Conservation (phyloP, 1,140 invertebrate species). For the Drosophila pseudoananassae region DNA sequence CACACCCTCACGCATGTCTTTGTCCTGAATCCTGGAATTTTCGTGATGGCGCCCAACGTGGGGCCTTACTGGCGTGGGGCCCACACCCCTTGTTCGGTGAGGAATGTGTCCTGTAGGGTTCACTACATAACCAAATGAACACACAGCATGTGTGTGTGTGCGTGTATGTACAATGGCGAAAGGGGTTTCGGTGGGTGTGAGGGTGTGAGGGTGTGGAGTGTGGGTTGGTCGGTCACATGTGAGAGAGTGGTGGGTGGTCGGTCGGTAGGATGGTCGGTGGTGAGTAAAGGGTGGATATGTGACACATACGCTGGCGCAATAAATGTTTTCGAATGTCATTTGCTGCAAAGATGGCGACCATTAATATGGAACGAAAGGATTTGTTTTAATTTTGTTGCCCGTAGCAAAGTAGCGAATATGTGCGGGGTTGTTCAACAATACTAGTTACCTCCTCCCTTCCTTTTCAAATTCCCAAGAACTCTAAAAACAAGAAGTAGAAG, state of each 20-base stretch:
- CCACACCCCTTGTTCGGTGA: conserved; percentile 56
- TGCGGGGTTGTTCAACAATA: conserved; percentile 36
- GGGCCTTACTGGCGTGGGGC: conserved; percentile 35
- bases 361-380: conserved; percentile 82
- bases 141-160: conserved; percentile 18
- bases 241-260: conserved; percentile 7
- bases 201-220: conserved; percentile 14
- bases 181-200: conserved; percentile 17
- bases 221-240: conserved; percentile 51
- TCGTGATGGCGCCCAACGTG: conserved; percentile 21
- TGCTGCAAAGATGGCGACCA: conserved; percentile 80
- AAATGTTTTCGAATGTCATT: conserved; percentile 83
- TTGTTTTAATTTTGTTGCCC: conserved; percentile 80
- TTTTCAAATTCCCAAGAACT: not conserved
- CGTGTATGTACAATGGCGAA: conserved; percentile 29
- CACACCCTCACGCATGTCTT: conserved; percentile 32
- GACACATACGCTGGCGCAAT: conserved; percentile 55
- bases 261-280: conserved; percentile 1
- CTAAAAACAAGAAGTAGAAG: conserved; percentile 6
- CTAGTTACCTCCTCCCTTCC: conserved; percentile 11
- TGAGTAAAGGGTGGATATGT: conserved; percentile 11
- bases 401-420: conserved; percentile 22
- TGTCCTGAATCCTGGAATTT: conserved; percentile 36
- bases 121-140: conserved; percentile 76
- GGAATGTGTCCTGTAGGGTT: conserved; percentile 77